Conservation (phyloP, 2,113 vertebrate species). For the Anser brachyrhynchus region DNA sequence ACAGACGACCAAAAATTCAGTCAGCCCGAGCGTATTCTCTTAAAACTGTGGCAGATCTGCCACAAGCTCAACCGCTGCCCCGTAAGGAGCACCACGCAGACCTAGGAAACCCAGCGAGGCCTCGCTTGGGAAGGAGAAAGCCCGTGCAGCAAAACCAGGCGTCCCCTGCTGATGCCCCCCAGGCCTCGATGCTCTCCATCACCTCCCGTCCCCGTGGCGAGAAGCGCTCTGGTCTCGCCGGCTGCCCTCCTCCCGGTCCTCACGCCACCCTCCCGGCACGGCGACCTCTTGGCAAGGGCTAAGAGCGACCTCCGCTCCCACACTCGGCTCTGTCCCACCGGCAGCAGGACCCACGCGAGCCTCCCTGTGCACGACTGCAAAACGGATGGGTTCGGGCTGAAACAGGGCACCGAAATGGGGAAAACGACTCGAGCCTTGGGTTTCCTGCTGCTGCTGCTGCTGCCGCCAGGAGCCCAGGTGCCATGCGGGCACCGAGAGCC, state of each 20-base stretch:
- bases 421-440: background rate
- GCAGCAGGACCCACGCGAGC: background rate
- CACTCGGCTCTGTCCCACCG: background rate
- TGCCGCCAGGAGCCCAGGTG: background rate
- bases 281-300: slow-evolving; percentile 16
- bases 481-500: background rate
- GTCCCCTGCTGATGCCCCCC: background rate
- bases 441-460: background rate
- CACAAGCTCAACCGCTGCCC: background rate
- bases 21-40: background rate
- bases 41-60: accelerated
- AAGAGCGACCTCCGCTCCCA: background rate
- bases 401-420: background rate
- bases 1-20: background rate
- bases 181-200: background rate
- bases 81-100: background rate
- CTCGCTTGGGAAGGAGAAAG: background rate
- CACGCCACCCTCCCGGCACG: slow-evolving; percentile 4
- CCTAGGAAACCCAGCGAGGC: background rate
- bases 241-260: slow-evolving; percentile 27
- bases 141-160: background rate
- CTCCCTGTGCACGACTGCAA: background rate
- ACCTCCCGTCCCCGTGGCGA: background rate
- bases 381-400: background rate
- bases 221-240: background rate